phyloP scores from a whole-genome alignment of 2,797 vertebrate species.

The Brachyalestes nurse region DNA sequence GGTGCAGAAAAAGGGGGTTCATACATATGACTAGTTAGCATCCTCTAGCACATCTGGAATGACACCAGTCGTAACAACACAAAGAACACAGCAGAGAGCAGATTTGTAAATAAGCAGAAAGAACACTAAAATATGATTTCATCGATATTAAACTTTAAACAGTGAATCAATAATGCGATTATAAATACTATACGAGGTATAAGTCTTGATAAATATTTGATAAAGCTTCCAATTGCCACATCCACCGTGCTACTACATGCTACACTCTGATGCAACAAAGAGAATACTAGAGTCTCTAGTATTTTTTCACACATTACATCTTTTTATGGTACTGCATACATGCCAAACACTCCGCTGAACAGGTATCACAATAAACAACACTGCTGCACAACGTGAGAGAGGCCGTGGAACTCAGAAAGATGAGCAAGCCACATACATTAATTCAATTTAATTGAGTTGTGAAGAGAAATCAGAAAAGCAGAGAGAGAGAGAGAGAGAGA shows the following conservation, averaged over 20 bases:
- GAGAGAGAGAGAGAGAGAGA: slow-evolving; percentile 11
- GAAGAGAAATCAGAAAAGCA: slow-evolving; percentile 39
- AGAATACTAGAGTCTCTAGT: too few species aligned
- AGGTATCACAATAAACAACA: slow-evolving; percentile 45
- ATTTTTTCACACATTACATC: background rate
- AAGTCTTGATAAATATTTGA: slow-evolving; percentile 19
- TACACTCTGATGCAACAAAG: background rate
- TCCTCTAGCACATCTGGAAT: slow-evolving; percentile 48
- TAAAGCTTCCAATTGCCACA: background rate
- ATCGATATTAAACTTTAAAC: background rate
- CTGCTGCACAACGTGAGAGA: slow-evolving; percentile 48
- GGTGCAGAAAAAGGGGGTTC: slow-evolving; percentile 29
- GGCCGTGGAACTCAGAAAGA: slow-evolving; percentile 32
- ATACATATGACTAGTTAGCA: slow-evolving; percentile 18
- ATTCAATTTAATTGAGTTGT: slow-evolving; percentile 53
- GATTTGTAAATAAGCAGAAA: background rate
- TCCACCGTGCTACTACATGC: background rate
- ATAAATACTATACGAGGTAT: background rate
- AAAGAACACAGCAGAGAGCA: background rate
- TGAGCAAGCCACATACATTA: slow-evolving; percentile 36
- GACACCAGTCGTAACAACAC: background rate
- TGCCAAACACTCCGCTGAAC: slow-evolving; percentile 24
- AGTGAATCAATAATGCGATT: background rate
- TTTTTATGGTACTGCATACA: background rate
- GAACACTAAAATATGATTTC: background rate